Base-by-base conservation (phyloP, 2,888 invertebrate genomes). In the Silvanus unidentatus region DNA sequence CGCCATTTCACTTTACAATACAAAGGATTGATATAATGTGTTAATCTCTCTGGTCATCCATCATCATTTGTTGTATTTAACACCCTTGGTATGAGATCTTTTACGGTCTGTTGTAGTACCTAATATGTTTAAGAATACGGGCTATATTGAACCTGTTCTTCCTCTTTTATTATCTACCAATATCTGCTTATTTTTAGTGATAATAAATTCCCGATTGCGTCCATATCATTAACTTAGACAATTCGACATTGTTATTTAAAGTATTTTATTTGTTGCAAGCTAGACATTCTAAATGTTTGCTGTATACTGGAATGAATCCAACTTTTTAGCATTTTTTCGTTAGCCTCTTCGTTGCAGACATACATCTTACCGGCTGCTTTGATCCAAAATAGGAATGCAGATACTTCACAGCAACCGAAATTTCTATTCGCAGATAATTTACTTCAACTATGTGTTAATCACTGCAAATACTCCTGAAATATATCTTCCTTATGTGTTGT, bases 31-130 rank as follows among this genome's bases (percentile, higher is more conserved):
- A 63, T 63, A 57, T 58, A 62, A 62, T 59, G 62, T 64, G 63
- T 63, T 65, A 65, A 66, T 65, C 64, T 62, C 56, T 54, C 40
- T 45, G 60, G 56, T 55, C 59, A 64, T 66, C 64, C 59, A 65
- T 66, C 66, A 66, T 66, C 65, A 65, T 66, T 65, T 66, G 63
- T 62, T 64, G 58, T 47, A 57, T 58, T 59, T 57, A 55, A 54
- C 49, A 52, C 53, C 50, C 55, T 49, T 39, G 43, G 43, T 49
- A 45, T 40, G n/a, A n/a, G n/a, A 45, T 54, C 53, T 52, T 56
- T 56, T 53, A 53, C 53, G 50, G 51, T 48, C 52, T 47, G 44
- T 48, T 46, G 43, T 47, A 43, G 8, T 3, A 22, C 8, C 47
- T 46, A 47, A 50, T 54, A 51, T 49, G 51, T 50, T 47, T 50